Evolutionary conservation across 2,888 invertebrate genomes (phyloP), one percentile per base, ranked within the genome.

Genomic region (Chymomyza procnemis): DNA sequence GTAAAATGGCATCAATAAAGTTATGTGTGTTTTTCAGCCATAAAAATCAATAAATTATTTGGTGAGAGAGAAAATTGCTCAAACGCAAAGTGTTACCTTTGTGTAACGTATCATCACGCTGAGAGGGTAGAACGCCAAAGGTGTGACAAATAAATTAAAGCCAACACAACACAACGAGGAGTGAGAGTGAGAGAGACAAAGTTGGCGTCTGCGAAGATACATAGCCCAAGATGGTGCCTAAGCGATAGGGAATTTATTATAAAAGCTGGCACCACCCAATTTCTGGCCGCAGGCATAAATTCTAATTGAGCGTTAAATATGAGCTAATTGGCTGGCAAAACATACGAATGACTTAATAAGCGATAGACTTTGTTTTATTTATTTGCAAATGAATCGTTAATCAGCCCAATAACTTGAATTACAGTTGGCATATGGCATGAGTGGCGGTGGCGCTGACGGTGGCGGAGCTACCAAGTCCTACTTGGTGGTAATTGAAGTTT

Each of bases 401-500:
- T 79, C 82, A 76, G 71, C 76, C 73, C 73, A 74, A 80, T 71
- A 73, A 74, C 59, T 34, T 56, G 30, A 14, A 8, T 22, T 19
- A n/a, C 6, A 26, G 56, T 0, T 12, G 12, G 48, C 6, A 5
- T 5, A 21, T 3, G 1, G 0, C 6, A 9, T 12, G 34, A 4
- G n/a, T 0, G 54, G 4, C 6, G 8, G 26, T 2, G 26, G 26
- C 1, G 8, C 5, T 2, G 2, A 6, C 1, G 6, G 26, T 6
- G 26, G 26, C 1, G 26, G 8, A 16, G 14, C 0, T 57, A 41
- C 2, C 19, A 41, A 54, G 69, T 61, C 74, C 73, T 79, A 77
- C 80, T 80, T 77, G 73, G 71, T 71, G 76, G 73, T 83, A 83
- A 85, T 83, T 85, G 74, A 78, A 80, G 78, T 82, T 85, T 82